Percentiles rank a stretch among this genome's conserved stretches.
Conservation (phyloP, 2,888 invertebrate species). For the Dynastes hyllus region DNA sequence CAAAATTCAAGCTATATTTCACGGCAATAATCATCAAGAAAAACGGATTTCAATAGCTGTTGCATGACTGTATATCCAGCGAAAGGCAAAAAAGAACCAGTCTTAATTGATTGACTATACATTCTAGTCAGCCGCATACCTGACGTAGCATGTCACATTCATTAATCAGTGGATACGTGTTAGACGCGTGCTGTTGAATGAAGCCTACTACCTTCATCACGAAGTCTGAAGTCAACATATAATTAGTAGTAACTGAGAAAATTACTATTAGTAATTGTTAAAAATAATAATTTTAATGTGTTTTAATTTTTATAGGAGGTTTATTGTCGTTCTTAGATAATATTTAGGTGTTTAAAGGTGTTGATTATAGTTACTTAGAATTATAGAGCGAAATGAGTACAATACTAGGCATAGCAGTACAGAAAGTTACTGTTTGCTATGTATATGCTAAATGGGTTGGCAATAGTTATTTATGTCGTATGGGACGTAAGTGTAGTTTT, state of each 20-base stretch:
- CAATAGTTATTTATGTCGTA: too few relatives aligned
- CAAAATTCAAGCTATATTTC: too few relatives aligned
- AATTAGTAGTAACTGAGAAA: conserved; percentile 1
- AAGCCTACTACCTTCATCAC: background rate
- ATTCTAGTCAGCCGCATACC: conserved; percentile 14
- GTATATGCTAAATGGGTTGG: too few relatives aligned
- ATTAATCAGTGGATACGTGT: conserved; percentile 16
- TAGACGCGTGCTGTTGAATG: background rate
- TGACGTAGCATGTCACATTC: conserved; percentile 32
- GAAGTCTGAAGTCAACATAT: conserved; percentile 2
- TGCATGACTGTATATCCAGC: background rate
- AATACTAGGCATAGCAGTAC: too few relatives aligned
- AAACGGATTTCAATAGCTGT: background rate
- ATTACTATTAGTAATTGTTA: background rate
- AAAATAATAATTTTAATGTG: too few relatives aligned
- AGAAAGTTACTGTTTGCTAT: too few relatives aligned
- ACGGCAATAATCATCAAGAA: background rate
- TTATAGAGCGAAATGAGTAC: too few relatives aligned
- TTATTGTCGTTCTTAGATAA: too few relatives aligned
- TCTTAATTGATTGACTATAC: conserved; percentile 26
- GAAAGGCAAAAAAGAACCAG: background rate
- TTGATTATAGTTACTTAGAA: too few relatives aligned
- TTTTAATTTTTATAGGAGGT: too few relatives aligned
- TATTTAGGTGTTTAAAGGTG: too few relatives aligned
- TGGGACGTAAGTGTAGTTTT: too few relatives aligned